Evolutionary conservation across 2,113 vertebrate species (phyloP).

Genomic region (Hippocampus barbouri): DNA sequence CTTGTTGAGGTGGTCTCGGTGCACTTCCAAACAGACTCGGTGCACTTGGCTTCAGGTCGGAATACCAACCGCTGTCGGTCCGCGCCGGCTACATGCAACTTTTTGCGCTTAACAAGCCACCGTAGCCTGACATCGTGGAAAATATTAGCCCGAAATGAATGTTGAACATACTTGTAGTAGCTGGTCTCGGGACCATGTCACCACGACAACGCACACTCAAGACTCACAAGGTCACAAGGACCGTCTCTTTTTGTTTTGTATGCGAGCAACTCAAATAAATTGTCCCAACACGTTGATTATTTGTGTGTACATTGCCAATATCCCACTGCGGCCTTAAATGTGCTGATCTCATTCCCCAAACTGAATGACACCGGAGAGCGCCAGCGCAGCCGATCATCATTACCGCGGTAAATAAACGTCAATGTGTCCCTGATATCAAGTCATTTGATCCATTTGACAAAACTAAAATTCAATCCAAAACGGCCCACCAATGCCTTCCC

Average conservation of each 20-base stretch:
- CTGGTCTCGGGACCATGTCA: background rate
- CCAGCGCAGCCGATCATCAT: conserved; percentile 47
- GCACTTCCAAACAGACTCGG: too few relatives aligned
- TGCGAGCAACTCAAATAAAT: conserved; percentile 19
- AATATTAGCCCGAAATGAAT: too few relatives aligned
- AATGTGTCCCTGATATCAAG: conserved; percentile 39
- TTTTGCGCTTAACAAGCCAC: too few relatives aligned
- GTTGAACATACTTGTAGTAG: background rate
- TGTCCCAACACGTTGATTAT: background rate
- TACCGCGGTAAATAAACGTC: conserved; percentile 47
- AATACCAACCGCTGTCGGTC: too few relatives aligned
- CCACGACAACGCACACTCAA: background rate
- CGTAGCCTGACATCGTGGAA: too few relatives aligned
- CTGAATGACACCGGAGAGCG: conserved; percentile 55
- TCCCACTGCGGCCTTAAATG: conserved; percentile 47
- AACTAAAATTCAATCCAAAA: conserved; percentile 23
- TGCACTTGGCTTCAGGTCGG: too few relatives aligned
- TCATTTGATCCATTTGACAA: conserved; percentile 40
- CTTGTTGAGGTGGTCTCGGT: too few relatives aligned
- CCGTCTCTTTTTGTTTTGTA: conserved; percentile 24
- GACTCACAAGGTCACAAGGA: background rate
- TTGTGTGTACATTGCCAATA: conserved; percentile 51
- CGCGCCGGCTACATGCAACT: too few relatives aligned
- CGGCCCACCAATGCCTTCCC: conserved; percentile 14
- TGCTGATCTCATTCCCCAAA: conserved; percentile 52